Conservation (phyloP, 2,888 invertebrate species). For the Fragum whitleyi region DNA sequence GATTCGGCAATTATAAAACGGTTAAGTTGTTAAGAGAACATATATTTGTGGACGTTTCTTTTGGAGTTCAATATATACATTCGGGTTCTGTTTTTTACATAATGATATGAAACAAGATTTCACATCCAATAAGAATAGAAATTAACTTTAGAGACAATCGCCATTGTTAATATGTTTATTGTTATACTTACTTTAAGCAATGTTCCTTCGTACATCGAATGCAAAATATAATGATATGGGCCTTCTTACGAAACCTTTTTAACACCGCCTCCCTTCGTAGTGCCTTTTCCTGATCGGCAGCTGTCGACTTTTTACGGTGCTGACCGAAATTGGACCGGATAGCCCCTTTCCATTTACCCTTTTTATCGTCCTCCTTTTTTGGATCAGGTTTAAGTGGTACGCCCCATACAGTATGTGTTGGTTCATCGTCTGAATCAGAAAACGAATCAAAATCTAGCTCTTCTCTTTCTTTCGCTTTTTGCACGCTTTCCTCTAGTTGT, state of each 20-base stretch:
- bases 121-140: too few species aligned
- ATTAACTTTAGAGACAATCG: too few species aligned
- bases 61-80: too few species aligned
- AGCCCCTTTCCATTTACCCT: slow-evolving; percentile 20
- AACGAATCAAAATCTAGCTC: slow-evolving; percentile 20
- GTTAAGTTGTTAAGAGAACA: too few species aligned
- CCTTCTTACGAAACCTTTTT: slow-evolving; percentile 52
- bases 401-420: not conserved
- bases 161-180: too few species aligned
- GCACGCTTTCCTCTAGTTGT: slow-evolving; percentile 36
- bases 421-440: slow-evolving; percentile 17
- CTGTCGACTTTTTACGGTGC: slow-evolving; percentile 22
- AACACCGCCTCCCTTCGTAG: slow-evolving; percentile 37
- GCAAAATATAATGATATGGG: slow-evolving; percentile 63
- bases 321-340: not conserved
- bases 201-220: slow-evolving; percentile 63
- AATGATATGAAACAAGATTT: too few species aligned
- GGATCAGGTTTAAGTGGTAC: not conserved
- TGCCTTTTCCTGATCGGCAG: slow-evolving; percentile 31
- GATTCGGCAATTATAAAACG: too few species aligned
- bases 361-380: slow-evolving; percentile 24
- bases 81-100: too few species aligned
- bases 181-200: slow-evolving; percentile 64
- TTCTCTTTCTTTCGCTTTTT: not conserved
- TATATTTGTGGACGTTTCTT: too few species aligned